phyloP scores from a whole-genome alignment of 92 coral and sea anemone genomes.

The Virgularia gustaviana region DNA sequence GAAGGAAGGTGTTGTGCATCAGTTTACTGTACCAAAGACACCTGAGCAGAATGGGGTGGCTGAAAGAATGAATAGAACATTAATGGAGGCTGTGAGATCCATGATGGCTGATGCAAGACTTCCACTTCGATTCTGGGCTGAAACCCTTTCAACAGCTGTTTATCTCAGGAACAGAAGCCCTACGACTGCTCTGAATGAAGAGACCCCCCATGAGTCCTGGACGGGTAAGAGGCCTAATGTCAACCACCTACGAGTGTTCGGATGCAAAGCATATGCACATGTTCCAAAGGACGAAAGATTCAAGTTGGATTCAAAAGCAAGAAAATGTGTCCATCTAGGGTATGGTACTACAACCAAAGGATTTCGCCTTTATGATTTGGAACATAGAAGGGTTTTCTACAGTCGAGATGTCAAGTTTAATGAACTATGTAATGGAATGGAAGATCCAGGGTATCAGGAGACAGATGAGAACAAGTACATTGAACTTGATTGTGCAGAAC shows the following conservation, averaged over 20 bases:
- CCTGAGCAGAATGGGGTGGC: slow-evolving; percentile 64
- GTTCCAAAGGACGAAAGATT: slow-evolving; percentile 50
- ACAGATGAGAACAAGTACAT: slow-evolving; percentile 5
- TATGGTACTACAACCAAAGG: slow-evolving; percentile 29
- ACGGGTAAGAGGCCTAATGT: slow-evolving; percentile 51
- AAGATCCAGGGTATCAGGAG: not conserved
- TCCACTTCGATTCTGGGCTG: slow-evolving; percentile 59
- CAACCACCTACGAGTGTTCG: slow-evolving; percentile 41
- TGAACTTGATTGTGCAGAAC: slow-evolving; percentile 33
- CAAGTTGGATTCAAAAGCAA: slow-evolving; percentile 51
- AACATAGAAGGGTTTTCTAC: slow-evolving; percentile 18
- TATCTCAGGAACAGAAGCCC: slow-evolving; percentile 58
- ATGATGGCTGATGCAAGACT: slow-evolving; percentile 53
- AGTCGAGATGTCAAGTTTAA: slow-evolving; percentile 45
- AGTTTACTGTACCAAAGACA: slow-evolving; percentile 54
- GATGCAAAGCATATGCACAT: slow-evolving; percentile 47
- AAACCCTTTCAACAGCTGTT: slow-evolving; percentile 56
- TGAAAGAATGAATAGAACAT: slow-evolving; percentile 59
- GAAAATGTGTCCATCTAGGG: slow-evolving; percentile 31
- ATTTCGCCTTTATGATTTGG: slow-evolving; percentile 29
- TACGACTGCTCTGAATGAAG: slow-evolving; percentile 32
- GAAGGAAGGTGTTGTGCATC: slow-evolving; percentile 46
- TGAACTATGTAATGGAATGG: slow-evolving; percentile 15
- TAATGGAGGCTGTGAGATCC: slow-evolving; percentile 46
- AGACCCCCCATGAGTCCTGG: slow-evolving; percentile 61